Base-by-base conservation (phyloP, 2,888 invertebrate species). In the Lithophane socia region DNA sequence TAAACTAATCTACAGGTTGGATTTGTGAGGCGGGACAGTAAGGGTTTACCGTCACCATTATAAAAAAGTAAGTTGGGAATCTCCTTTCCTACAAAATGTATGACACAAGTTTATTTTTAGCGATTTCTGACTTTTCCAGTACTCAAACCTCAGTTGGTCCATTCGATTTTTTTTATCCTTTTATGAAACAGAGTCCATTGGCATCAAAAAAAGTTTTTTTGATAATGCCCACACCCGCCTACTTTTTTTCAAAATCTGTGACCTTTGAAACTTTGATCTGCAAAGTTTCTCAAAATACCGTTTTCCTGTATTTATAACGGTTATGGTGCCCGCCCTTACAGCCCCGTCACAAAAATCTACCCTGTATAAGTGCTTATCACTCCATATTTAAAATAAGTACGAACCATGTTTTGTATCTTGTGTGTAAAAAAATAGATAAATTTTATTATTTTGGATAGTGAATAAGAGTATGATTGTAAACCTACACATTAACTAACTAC, bases 51-150 rank as follows among this genome's bases (percentile, higher is more conserved):
- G 63, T 5, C 37, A 54, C 10, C n/a, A 56, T 56, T 9, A 56
- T 54, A 21, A n/a, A 65, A 42, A 24, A 44, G 64, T 44, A 65
- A 24, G 5, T 18, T 65, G n/a, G 42, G n/a, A 18, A 16, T 65
- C n/a, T n/a, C 24, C 24, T 65, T 65, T 65, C n/a, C n/a, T 65
- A n/a, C 5, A 16, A 65, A n/a, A n/a, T n/a, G n/a, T 64, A 42
- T 8, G 42, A 9, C 4, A 42, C 9, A n/a, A 1, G 2, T n/a
- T n/a, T 42, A 13, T 64, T 42, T n/a, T 65, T 44, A n/a, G n/a
- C 3, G 5, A 24, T 65, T 64, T n/a, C 16, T 16, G 13, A n/a
- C 9, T 18, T 13, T 44, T 44, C n/a, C 24, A 10, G 42, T n/a
- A 42, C n/a, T 16, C n/a, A 65, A 44, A 16, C 29, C 60, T 60